phyloP scores from a whole-genome alignment of 2,888 invertebrate species.

The Eubasilissa splendida region DNA sequence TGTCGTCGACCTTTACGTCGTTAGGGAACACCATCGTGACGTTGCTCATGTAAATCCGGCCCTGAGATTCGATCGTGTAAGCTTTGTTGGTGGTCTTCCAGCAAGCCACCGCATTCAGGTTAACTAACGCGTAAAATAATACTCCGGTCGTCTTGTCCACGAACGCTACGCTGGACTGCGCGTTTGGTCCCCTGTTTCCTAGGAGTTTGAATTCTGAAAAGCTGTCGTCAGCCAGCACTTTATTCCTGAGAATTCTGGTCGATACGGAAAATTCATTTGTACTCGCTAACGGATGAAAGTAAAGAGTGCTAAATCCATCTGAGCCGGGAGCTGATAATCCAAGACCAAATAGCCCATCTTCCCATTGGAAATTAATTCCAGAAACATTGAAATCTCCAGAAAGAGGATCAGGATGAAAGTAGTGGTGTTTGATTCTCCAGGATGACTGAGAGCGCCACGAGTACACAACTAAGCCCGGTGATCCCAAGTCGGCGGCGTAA shows the following conservation, averaged over 20 bases:
- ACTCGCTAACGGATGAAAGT: slow-evolving; percentile 86
- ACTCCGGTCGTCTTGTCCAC: slow-evolving; percentile 81
- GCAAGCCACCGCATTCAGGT: slow-evolving; percentile 84
- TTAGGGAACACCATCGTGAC: slow-evolving; percentile 84
- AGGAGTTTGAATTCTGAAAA: slow-evolving; percentile 78
- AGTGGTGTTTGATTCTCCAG: slow-evolving; percentile 82
- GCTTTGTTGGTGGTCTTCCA: slow-evolving; percentile 81
- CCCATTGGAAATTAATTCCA: slow-evolving; percentile 81
- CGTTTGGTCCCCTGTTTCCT: slow-evolving; percentile 80
- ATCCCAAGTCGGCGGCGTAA: slow-evolving; percentile 81
- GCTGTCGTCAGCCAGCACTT: slow-evolving; percentile 71
- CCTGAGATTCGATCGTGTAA: slow-evolving; percentile 81
- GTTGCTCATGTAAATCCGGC: slow-evolving; percentile 80
- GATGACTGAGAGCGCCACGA: slow-evolving; percentile 81
- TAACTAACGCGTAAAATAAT: slow-evolving; percentile 82
- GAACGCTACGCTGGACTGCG: slow-evolving; percentile 83
- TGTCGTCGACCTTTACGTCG: slow-evolving; percentile 83
- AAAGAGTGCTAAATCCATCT: slow-evolving; percentile 80
- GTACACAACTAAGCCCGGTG: slow-evolving; percentile 82
- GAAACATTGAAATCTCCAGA: slow-evolving; percentile 82
- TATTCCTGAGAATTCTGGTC: slow-evolving; percentile 77
- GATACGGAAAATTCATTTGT: slow-evolving; percentile 84
- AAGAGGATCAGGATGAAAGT: slow-evolving; percentile 80
- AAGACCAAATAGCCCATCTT: slow-evolving; percentile 84
- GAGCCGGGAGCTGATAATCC: slow-evolving; percentile 77